phyloP scores from a whole-genome alignment of 2,888 invertebrate genomes.

The Eumerus sabulonum region DNA sequence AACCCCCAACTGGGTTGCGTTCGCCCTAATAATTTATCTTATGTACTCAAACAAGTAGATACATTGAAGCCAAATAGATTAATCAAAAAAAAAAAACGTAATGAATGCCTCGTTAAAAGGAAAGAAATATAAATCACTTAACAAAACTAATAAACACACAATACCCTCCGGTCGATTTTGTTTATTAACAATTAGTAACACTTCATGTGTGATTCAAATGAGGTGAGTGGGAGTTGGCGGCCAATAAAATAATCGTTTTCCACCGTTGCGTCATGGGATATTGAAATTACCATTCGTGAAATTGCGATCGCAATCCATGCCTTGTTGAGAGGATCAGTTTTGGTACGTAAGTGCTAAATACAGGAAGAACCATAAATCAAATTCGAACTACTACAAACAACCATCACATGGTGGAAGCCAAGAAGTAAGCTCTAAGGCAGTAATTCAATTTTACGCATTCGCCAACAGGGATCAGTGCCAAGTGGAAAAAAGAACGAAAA shows the following conservation, averaged over 20 bases:
- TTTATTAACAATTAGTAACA: too few relatives aligned
- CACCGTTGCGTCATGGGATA: background rate
- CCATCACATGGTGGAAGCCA: background rate
- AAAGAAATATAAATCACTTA: too few relatives aligned
- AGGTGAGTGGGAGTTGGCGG: background rate
- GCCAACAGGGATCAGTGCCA: constrained; percentile 26
- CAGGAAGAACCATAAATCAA: constrained; percentile 7
- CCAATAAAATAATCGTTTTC: constrained; percentile 6
- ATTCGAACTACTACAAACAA: background rate
- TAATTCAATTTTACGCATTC: background rate
- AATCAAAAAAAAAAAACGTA: too few relatives aligned
- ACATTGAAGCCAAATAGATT: too few relatives aligned
- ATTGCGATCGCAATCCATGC: constrained; percentile 26
- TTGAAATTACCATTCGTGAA: constrained; percentile 2
- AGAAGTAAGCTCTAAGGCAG: background rate
- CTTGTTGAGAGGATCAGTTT: constrained; percentile 28
- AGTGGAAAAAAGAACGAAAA: constrained; percentile 1
- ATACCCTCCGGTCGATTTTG: background rate
- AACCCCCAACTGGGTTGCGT: background rate
- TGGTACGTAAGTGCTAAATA: constrained; percentile 27
- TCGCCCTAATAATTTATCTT: too few relatives aligned
- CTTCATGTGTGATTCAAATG: background rate
- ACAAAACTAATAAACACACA: background rate
- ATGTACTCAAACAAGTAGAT: too few relatives aligned
- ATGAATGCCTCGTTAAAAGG: too few relatives aligned